Evolutionary conservation across 2,797 vertebrate genomes (phyloP).

Genomic region (Enteromius viviparus): DNA sequence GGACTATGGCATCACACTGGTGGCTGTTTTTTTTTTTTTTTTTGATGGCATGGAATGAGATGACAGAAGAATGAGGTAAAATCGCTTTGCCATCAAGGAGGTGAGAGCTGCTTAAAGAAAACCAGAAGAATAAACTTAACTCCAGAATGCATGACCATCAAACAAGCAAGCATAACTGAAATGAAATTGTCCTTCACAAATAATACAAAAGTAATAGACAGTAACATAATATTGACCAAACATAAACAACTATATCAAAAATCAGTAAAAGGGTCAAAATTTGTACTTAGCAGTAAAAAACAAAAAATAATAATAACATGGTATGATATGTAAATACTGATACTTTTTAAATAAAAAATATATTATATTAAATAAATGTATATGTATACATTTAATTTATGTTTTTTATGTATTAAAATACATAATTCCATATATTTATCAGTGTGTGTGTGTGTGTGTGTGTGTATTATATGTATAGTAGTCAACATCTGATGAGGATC

Average conservation of each 20-base stretch:
- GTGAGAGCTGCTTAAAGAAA: neutral
- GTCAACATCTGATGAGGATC: no score
- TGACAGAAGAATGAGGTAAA: constrained; percentile 46
- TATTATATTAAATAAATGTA: no score
- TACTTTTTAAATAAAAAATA: no score
- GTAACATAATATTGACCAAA: neutral
- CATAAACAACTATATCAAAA: neutral
- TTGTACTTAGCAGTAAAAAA: neutral
- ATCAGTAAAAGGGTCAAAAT: neutral
- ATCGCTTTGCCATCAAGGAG: neutral
- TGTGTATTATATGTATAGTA: no score
- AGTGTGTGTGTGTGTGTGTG: no score
- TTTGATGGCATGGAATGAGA: constrained; percentile 30
- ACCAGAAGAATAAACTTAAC: neutral
- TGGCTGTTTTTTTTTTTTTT: neutral
- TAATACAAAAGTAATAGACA: neutral
- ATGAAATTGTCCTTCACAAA: neutral
- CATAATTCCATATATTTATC: no score
- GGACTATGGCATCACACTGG: constrained; percentile 45
- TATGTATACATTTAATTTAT: no score
- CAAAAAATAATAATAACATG: no score
- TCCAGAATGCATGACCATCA: neutral
- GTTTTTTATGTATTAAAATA: no score
- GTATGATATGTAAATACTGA: no score
- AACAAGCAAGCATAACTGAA: neutral